A percentile compares a stretch with the other conserved stretches of the same genome.
These are phyloP conservation scores for Romanogobio albipinnatus DNA, from an alignment of 2,113 vertebrate genomes.

Conservation along the genomic window DNA sequence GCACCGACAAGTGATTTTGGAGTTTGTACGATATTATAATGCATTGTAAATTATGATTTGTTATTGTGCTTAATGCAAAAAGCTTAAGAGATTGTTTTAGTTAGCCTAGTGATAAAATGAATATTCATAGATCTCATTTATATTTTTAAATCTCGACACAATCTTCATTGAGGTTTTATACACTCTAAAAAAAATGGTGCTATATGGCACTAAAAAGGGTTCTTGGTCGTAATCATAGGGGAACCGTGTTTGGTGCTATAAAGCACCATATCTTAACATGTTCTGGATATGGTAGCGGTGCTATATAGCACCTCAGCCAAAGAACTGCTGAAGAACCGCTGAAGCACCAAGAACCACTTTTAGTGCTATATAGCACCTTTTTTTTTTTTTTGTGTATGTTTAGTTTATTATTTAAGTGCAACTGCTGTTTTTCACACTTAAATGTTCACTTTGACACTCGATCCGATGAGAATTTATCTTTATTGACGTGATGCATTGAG, in stretches of 20 bases:
- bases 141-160: neutral
- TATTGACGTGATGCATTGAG: neutral
- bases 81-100: neutral
- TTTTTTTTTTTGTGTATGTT: neutral
- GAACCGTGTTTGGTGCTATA: too few species aligned
- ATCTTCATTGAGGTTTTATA: neutral
- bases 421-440: slow-evolving; percentile 6
- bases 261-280: too few species aligned
- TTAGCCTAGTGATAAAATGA: neutral
- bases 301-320: too few species aligned
- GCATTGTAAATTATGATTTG: slow-evolving; percentile 18
- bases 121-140: neutral
- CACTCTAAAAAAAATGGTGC: too few species aligned
- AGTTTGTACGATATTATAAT: slow-evolving; percentile 20
- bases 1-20: neutral
- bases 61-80: neutral
- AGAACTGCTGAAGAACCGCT: too few species aligned
- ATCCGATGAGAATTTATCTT: neutral
- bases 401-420: neutral
- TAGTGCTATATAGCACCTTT: too few species aligned
- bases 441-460: neutral
- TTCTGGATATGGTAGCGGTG: too few species aligned
- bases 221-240: too few species aligned
- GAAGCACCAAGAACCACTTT: too few species aligned
- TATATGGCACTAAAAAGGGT: too few species aligned